phyloP scores from a whole-genome alignment of 2,113 vertebrate species.

The Leptobrachium leishanense region DNA sequence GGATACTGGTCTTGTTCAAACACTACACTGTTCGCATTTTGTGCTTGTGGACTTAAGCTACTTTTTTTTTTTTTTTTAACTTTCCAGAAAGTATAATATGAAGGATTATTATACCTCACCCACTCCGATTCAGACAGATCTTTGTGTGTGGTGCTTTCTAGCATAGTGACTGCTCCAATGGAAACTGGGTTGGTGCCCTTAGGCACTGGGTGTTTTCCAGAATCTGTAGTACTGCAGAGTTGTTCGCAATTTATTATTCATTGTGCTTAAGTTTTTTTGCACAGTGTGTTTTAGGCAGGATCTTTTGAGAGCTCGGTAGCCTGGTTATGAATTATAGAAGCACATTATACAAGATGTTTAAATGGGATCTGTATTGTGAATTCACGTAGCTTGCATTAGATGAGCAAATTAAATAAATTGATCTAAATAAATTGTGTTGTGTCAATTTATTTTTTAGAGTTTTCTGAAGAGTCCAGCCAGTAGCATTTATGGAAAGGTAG shows the following conservation, averaged over 20 bases:
- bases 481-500: not conserved
- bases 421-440: conserved; percentile 5
- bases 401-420: conserved; percentile 20
- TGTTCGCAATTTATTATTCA: too few species aligned
- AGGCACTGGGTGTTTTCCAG: too few species aligned
- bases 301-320: not conserved
- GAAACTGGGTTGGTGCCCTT: too few species aligned
- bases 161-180: too few species aligned
- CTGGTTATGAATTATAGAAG: not conserved
- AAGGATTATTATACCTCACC: conserved; percentile 19
- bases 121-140: too few species aligned
- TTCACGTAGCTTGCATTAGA: conserved; percentile 33
- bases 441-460: not conserved
- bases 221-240: too few species aligned
- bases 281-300: too few species aligned
- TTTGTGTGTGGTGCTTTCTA: too few species aligned
- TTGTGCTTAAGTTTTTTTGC: too few species aligned
- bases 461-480: too few species aligned
- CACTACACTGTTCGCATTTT: conserved; percentile 28
- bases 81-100: conserved; percentile 25
- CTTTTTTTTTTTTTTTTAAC: not conserved
- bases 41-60: conserved; percentile 1
- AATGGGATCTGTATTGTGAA: conserved; percentile 31
- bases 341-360: not conserved
- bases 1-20: conserved; percentile 12